Evolutionary conservation across 1,140 invertebrate species (phyloP).

Genomic region (Cherax destructor): DNA sequence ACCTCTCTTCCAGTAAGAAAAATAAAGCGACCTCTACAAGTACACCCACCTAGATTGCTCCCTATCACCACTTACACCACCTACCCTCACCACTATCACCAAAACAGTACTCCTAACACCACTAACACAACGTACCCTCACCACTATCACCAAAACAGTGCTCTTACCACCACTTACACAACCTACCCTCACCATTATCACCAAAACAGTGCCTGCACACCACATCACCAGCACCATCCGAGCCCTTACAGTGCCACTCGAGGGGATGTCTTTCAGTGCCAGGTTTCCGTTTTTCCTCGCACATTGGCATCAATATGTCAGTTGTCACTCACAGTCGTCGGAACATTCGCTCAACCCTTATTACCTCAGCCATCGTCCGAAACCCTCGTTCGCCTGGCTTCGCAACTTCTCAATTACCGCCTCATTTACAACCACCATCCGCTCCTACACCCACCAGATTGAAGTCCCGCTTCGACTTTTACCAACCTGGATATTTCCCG

Average conservation of each 20-base stretch:
- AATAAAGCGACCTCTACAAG: neutral
- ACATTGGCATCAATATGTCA: slow-evolving; percentile 70
- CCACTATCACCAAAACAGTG: neutral
- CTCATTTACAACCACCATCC: neutral
- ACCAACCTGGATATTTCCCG: no score
- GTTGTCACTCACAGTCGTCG: slow-evolving; percentile 70
- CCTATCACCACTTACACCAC: no score
- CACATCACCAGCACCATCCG: neutral
- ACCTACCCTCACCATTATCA: neutral
- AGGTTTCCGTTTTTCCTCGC: slow-evolving; percentile 67
- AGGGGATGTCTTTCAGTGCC: slow-evolving; percentile 56
- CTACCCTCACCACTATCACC: neutral
- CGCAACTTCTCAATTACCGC: neutral
- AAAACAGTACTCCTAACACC: neutral
- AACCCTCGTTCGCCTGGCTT: slow-evolving; percentile 32
- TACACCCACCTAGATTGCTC: no score
- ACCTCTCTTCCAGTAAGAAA: neutral
- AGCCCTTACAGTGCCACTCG: slow-evolving; percentile 45
- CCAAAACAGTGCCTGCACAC: slow-evolving; percentile 1
- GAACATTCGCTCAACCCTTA: slow-evolving; percentile 70
- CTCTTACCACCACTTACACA: neutral
- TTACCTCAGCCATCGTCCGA: slow-evolving; percentile 60
- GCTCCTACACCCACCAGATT: neutral
- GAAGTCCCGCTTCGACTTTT: no score
- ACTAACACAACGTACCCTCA: neutral